Evolutionary conservation across 2,113 vertebrate genomes (phyloP).

Genomic region (Platichthys flesus): DNA sequence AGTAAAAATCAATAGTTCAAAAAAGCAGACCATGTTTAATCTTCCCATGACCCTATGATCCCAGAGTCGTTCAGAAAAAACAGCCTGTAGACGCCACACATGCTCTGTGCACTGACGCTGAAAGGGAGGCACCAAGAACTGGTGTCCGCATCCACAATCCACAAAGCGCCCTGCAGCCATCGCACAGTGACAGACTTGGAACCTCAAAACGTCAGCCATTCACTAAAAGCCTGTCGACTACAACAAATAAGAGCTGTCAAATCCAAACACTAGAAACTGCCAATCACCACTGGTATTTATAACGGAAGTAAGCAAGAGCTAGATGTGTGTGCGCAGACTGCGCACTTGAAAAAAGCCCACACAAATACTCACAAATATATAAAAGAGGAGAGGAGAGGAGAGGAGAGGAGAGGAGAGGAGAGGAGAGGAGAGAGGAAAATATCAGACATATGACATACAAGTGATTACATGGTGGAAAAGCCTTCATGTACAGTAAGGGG

Average conservation of each 20-base stretch:
- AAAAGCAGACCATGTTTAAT: slow-evolving; percentile 55
- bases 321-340: slow-evolving; percentile 31
- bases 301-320: slow-evolving; percentile 50
- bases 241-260: slow-evolving; percentile 76
- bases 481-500: slow-evolving; percentile 11
- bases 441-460: slow-evolving; percentile 12
- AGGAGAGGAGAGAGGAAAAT: slow-evolving; percentile 1
- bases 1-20: slow-evolving; percentile 32
- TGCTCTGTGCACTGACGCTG: slow-evolving; percentile 33
- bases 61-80: slow-evolving; percentile 29
- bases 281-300: slow-evolving; percentile 73
- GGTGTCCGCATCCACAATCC: slow-evolving; percentile 42
- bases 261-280: slow-evolving; percentile 68
- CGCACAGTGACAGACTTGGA: slow-evolving; percentile 55
- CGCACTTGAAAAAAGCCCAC: neutral
- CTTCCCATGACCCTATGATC: slow-evolving; percentile 70
- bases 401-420: neutral
- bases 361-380: slow-evolving; percentile 2
- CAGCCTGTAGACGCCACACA: slow-evolving; percentile 36
- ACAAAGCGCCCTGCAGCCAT: slow-evolving; percentile 53
- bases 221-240: slow-evolving; percentile 67
- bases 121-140: slow-evolving; percentile 37
- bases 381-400: neutral
- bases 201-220: slow-evolving; percentile 70
- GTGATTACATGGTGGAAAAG: slow-evolving; percentile 24